These are phyloP conservation scores for Lepilemur ruficaudatus DNA, from an alignment of 2,797 vertebrate species.

Conservation along the genomic window DNA sequence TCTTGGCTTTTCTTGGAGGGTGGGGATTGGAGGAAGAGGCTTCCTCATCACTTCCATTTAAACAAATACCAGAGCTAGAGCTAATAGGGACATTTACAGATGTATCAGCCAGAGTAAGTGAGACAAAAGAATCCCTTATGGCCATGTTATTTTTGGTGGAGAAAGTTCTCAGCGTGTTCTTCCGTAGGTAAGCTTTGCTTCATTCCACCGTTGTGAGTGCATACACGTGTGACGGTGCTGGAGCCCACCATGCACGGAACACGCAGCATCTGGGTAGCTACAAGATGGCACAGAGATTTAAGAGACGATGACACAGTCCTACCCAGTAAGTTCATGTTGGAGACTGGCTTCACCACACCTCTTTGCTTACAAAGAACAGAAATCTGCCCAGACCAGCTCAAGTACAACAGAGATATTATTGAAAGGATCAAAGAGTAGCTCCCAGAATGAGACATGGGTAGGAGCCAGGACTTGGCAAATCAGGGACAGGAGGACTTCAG, in stretches of 20 bases:
- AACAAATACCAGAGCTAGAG: constrained; percentile 32
- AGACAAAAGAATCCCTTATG: neutral
- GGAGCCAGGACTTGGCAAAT: neutral
- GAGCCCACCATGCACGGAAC: neutral
- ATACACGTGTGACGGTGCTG: rapidly evolving
- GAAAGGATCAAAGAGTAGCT: neutral
- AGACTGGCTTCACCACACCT: neutral
- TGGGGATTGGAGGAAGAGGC: neutral
- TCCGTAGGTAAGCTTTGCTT: neutral
- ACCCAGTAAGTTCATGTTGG: neutral
- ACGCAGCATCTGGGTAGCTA: rapidly evolving
- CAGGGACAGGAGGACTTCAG: rapidly evolving
- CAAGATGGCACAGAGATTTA: neutral
- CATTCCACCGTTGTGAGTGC: neutral
- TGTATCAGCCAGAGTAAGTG: neutral
- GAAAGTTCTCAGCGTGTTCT: neutral
- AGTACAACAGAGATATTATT: too few relatives aligned
- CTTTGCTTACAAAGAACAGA: neutral
- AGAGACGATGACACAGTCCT: too few relatives aligned
- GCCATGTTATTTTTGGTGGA: neutral
- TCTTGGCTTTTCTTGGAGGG: neutral
- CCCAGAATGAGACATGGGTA: neutral
- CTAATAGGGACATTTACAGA: neutral
- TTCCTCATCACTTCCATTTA: constrained; percentile 51
- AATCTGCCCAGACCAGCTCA: neutral